Evolutionary conservation across 2,797 vertebrate genomes (phyloP).

Genomic region (Sebastes goodei): DNA sequence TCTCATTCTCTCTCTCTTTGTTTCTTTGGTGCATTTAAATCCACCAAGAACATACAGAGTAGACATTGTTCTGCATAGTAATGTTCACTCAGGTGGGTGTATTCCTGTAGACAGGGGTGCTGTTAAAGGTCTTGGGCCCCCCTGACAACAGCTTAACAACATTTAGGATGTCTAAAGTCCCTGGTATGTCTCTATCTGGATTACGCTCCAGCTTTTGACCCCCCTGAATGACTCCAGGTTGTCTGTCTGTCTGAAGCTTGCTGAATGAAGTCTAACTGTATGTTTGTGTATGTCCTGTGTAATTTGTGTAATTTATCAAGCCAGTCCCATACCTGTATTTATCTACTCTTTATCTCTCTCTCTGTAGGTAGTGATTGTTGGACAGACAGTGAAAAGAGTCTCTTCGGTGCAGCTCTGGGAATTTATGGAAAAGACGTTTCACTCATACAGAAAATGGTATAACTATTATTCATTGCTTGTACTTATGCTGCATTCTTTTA

Average conservation of each 20-base stretch:
- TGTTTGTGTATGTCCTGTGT: not conserved
- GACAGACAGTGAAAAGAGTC: slow-evolving; percentile 74
- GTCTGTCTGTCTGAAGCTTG: not conserved
- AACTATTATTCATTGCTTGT: not conserved
- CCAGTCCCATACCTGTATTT: not conserved
- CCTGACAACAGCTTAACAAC: not conserved
- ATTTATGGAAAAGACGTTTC: slow-evolving; percentile 82
- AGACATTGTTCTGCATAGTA: slow-evolving; percentile 28
- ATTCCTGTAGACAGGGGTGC: not conserved
- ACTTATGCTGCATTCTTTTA: not conserved
- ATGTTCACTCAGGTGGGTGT: not conserved
- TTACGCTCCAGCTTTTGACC: not conserved
- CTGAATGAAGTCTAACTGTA: not conserved
- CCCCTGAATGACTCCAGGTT: not conserved
- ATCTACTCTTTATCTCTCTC: not conserved
- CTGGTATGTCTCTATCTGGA: not conserved
- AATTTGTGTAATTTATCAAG: not conserved
- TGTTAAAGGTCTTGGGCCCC: not conserved
- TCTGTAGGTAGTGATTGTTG: slow-evolving; percentile 80
- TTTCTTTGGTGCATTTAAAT: slow-evolving; percentile 19
- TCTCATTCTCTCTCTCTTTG: not conserved
- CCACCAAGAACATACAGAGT: slow-evolving; percentile 15
- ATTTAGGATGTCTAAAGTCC: not conserved
- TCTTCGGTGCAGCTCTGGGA: slow-evolving; percentile 73
- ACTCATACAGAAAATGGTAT: slow-evolving; percentile 80